A percentile compares a stretch with the other conserved stretches of the same genome.
Evolutionary conservation across 2,797 vertebrate species (phyloP).

Genomic region (Micrastur ruficollis): DNA sequence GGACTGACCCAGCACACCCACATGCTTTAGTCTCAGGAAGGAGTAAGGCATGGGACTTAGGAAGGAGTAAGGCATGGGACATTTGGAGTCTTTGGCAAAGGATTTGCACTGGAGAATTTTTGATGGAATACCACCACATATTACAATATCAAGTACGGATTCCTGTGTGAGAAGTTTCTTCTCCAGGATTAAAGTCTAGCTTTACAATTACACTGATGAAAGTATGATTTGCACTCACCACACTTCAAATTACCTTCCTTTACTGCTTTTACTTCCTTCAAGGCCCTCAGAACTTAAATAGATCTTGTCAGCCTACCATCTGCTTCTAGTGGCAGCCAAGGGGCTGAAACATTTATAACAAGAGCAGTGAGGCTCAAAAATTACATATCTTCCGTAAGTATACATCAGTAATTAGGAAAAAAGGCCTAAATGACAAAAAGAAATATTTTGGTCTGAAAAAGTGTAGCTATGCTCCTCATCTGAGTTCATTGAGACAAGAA

Average conservation of each 20-base stretch:
- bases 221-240: background rate
- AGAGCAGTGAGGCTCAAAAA: background rate
- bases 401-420: background rate
- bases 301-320: constrained; percentile 38
- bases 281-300: constrained; percentile 35
- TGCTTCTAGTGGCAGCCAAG: constrained; percentile 36
- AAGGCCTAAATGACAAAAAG: background rate
- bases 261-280: constrained; percentile 36
- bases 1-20: background rate
- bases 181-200: background rate
- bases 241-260: constrained; percentile 24
- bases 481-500: background rate
- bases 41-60: background rate
- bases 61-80: background rate
- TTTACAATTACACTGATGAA: constrained; percentile 22
- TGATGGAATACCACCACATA: background rate
- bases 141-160: background rate
- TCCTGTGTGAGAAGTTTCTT: background rate
- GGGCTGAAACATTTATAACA: constrained; percentile 13
- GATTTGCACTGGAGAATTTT: background rate
- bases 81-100: background rate
- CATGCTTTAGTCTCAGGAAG: background rate
- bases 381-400: background rate
- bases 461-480: background rate
- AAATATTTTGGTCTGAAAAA: background rate